Evolutionary conservation across 1,140 invertebrate species (phyloP).

Genomic region (Calliphora vicina): DNA sequence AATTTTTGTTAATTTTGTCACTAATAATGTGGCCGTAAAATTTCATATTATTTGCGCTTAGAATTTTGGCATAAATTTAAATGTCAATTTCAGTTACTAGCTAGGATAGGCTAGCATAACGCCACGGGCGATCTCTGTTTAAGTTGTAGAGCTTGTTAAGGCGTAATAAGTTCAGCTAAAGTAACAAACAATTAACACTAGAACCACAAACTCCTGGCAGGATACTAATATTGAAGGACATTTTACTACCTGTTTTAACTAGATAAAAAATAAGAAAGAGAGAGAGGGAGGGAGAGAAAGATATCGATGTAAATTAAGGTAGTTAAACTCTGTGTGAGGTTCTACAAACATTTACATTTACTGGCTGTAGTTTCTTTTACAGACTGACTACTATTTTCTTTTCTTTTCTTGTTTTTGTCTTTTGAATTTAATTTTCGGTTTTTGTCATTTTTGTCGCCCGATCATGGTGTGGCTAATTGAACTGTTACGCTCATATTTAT

Average conservation of each 20-base stretch:
- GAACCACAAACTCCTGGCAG: conserved; percentile 51
- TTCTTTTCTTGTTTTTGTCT: background rate
- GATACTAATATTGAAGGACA: background rate
- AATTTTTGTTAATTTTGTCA: background rate
- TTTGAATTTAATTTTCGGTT: background rate
- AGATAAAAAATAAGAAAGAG: background rate
- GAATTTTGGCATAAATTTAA: background rate
- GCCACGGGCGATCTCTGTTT: no score
- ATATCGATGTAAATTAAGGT: no score
- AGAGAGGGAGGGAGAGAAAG: no score
- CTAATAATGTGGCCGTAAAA: conserved; percentile 20
- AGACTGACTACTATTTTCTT: background rate
- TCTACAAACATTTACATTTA: background rate
- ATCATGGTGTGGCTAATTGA: conserved; percentile 59
- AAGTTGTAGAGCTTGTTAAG: conserved; percentile 8
- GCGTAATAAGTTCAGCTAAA: conserved; percentile 17
- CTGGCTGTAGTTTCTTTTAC: background rate
- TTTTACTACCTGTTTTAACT: background rate
- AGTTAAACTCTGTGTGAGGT: background rate
- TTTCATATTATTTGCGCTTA: background rate
- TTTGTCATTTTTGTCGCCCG: conserved; percentile 48
- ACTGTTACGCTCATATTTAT: conserved; percentile 53
- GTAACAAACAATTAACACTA: conserved; percentile 58
- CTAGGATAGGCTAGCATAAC: no score
- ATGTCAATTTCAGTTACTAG: no score